Percentiles rank a stretch among this genome's conserved stretches.
phyloP scores from a whole-genome alignment of 1,140 invertebrate species.

The Achatina immaculata region DNA sequence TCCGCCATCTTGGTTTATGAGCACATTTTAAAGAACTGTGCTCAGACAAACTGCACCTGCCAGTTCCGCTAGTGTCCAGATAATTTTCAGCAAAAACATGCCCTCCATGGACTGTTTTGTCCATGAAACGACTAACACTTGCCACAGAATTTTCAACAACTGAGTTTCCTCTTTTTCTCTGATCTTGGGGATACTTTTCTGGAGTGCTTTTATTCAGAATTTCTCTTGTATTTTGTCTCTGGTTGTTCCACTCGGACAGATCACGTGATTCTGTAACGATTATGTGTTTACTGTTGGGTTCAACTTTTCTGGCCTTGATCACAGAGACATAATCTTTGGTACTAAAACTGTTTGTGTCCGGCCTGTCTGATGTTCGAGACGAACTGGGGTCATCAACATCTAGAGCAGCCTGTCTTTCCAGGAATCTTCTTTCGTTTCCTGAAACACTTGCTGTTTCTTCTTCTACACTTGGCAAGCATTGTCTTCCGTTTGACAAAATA shows the following conservation, averaged over 20 bases:
- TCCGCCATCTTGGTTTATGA: too few relatives aligned
- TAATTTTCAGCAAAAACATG: not conserved
- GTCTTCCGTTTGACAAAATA: not conserved
- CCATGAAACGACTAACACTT: slow-evolving; percentile 4
- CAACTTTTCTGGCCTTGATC: too few relatives aligned
- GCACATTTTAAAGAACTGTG: too few relatives aligned
- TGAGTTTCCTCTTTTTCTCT: not conserved
- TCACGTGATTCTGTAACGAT: not conserved
- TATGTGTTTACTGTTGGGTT: too few relatives aligned
- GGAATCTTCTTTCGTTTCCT: not conserved
- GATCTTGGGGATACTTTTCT: not conserved
- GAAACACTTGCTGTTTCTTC: not conserved
- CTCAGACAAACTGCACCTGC: too few relatives aligned
- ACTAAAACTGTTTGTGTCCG: too few relatives aligned
- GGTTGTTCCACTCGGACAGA: not conserved
- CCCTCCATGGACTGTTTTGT: not conserved
- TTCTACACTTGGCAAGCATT: slow-evolving; percentile 6
- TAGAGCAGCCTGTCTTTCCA: not conserved
- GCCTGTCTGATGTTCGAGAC: not conserved
- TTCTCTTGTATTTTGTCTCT: not conserved
- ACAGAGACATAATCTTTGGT: too few relatives aligned
- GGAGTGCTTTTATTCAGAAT: not conserved
- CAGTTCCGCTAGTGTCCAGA: not conserved
- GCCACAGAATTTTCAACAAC: not conserved
- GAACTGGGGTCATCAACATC: not conserved